Evolutionary conservation across 2,888 invertebrate species (phyloP).

Genomic region (Limnephilus auricula): DNA sequence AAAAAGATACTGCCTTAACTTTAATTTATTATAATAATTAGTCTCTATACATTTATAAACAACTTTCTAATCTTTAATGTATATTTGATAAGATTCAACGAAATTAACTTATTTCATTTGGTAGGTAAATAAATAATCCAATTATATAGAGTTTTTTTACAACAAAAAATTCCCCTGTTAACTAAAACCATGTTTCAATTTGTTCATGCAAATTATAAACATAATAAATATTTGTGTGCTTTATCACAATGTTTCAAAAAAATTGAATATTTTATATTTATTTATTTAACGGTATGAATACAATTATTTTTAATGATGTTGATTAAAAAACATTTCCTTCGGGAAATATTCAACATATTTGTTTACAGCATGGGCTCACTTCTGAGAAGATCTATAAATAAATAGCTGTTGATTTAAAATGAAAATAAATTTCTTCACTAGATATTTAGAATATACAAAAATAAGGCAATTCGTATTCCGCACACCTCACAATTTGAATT

Average conservation of each 20-base stretch:
- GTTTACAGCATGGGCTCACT: neutral
- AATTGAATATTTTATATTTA: no score
- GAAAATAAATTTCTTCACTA: neutral
- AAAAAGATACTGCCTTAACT: neutral
- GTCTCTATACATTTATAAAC: no score
- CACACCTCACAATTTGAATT: constrained; percentile 4
- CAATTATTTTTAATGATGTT: neutral
- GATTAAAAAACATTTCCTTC: neutral
- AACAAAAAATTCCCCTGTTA: neutral
- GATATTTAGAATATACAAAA: neutral
- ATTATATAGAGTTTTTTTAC: neutral
- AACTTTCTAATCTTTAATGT: neutral
- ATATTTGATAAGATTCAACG: neutral
- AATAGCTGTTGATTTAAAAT: neutral
- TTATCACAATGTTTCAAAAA: neutral
- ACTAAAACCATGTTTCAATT: neutral
- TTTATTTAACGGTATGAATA: neutral
- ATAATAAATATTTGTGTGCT: neutral
- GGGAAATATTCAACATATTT: neutral
- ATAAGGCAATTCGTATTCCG: constrained; percentile 13
- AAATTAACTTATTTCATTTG: neutral
- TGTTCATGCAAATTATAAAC: no score
- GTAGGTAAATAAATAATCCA: neutral
- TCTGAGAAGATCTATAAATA: neutral
- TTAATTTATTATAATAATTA: neutral